A percentile compares a stretch with the other conserved stretches of the same genome.
Evolutionary conservation across 2,888 invertebrate species (phyloP).

Genomic region (Polylopha cassiicola): DNA sequence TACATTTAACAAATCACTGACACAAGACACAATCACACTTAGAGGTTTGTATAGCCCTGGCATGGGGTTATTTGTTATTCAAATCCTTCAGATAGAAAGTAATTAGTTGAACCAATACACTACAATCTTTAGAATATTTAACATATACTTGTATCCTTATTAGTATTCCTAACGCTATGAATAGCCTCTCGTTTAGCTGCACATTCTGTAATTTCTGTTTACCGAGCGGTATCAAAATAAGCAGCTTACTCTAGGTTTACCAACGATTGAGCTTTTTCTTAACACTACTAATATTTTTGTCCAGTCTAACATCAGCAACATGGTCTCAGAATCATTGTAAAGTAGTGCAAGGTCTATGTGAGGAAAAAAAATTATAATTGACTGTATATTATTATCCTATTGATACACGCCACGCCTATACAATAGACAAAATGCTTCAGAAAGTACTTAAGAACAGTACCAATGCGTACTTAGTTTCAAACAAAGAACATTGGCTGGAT

Average conservation of each 20-base stretch:
- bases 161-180: background rate
- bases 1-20: conserved; percentile 38
- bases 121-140: background rate
- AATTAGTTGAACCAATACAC: background rate
- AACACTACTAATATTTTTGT: too few species aligned
- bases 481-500: too few species aligned
- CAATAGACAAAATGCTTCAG: too few species aligned
- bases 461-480: too few species aligned
- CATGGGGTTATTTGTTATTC: conserved; percentile 1
- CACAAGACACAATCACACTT: conserved; percentile 31
- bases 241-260: background rate
- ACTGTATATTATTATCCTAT: too few species aligned
- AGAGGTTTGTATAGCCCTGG: too few species aligned
- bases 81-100: conserved; percentile 5
- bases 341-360: too few species aligned
- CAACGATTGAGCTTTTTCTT: conserved; percentile 5
- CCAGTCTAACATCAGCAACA: too few species aligned
- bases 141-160: background rate
- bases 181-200: conserved; percentile 18
- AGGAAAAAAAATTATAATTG: too few species aligned
- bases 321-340: too few species aligned
- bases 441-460: too few species aligned
- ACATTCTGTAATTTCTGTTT: conserved; percentile 4
- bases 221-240: conserved; percentile 2
- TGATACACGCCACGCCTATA: background rate